Evolutionary conservation across 2,113 vertebrate species (phyloP), one percentile per base, ranked within the genome.

Genomic region (Bubo blakistoni): DNA sequence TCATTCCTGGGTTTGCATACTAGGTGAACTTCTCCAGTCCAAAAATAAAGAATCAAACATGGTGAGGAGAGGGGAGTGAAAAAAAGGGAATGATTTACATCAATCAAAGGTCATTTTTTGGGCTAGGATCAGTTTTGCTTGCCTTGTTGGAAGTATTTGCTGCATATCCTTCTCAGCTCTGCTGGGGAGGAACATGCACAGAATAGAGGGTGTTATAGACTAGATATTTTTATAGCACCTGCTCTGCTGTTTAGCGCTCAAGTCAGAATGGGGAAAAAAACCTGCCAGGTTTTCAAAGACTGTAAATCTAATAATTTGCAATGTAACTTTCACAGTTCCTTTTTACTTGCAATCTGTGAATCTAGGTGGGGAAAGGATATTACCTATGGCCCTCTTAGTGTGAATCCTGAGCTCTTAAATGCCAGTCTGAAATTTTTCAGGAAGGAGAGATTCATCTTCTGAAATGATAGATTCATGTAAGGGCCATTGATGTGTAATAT

Each of bases 221-320:
- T 20, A 57, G 44, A 16, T 94, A 47, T 67, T 92, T 96, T 96
- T 74, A 49, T 95, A 71, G 47, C 91, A 92, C 70, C 85, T 71
- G 30, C 57, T 91, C 44, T 90, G 59, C 85, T 74, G 47, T 83
- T 93, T 59, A 76, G 22, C 76, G 72, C 80, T 93, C 27, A 79
- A 59, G 47, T 91, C 77, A 87, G 70, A 92, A 73, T 34, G 38
- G 71, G 81, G 57, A 7, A 26, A 62, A 66, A 92, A 76, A 27
- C 0, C 62, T 81, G 73, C 76, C 57, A 65, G 36, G 44, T 80
- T 96, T 96, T 92, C 81, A 46, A 77, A 88, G 54, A 27, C 79
- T 61, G 19, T 92, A 82, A 84, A 67, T 92, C 79, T 78, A 93
- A 70, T 91, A 51, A 87, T 86, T 83, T 80, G 36, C 65, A 74